Evolutionary conservation across 2,797 vertebrate genomes (phyloP).

Genomic region (Sarcoramphus papa): DNA sequence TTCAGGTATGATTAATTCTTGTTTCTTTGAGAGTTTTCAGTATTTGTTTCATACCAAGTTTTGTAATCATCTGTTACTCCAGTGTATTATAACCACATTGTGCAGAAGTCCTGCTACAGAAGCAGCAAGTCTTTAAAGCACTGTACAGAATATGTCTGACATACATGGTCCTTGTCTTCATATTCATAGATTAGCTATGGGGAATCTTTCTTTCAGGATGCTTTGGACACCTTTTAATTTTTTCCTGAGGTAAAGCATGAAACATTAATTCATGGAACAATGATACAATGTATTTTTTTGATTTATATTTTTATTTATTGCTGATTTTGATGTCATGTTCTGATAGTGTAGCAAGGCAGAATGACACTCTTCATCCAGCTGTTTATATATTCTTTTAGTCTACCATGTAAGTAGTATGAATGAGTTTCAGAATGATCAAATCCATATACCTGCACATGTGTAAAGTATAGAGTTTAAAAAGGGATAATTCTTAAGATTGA

Average conservation of each 20-base stretch:
- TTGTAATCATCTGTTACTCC: background rate
- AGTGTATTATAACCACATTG: background rate
- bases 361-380: background rate
- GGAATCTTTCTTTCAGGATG: slow-evolving; percentile 32
- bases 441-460: background rate
- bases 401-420: background rate
- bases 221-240: slow-evolving; percentile 16
- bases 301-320: slow-evolving; percentile 53
- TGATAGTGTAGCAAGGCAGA: background rate
- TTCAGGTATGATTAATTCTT: background rate
- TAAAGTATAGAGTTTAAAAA: background rate
- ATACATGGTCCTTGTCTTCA: slow-evolving; percentile 1
- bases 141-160: background rate
- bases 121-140: background rate
- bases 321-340: slow-evolving; percentile 6
- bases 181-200: background rate
- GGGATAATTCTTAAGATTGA: background rate
- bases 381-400: background rate
- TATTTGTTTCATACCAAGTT: background rate
- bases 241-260: slow-evolving; percentile 9
- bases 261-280: background rate
- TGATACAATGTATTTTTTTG: background rate
- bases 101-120: background rate
- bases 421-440: slow-evolving; percentile 6
- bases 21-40: slow-evolving; percentile 15